These are phyloP conservation scores for Clusia tigrina DNA, from an alignment of 2,888 invertebrate species.

Conservation along the genomic window DNA sequence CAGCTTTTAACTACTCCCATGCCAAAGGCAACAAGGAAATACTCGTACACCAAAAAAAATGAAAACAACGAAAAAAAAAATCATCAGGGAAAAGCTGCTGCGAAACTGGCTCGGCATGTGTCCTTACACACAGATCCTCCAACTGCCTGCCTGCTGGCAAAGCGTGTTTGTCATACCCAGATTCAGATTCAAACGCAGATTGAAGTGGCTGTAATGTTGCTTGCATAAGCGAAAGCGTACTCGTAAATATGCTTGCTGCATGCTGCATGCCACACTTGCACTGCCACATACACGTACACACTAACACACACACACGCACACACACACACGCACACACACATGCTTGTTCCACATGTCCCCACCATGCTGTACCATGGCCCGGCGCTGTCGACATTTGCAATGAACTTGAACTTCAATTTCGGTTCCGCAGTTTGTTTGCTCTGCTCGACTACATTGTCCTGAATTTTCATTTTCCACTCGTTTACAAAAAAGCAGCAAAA, in stretches of 20 bases:
- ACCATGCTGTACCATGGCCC: not conserved
- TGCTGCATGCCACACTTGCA: not conserved
- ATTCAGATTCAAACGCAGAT: not conserved
- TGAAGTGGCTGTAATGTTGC: not conserved
- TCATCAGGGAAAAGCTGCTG: too few species aligned
- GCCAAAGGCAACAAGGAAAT: not conserved
- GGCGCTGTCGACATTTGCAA: not conserved
- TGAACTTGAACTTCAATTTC: constrained; percentile 19
- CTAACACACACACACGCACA: not conserved
- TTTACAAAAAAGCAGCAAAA: not conserved
- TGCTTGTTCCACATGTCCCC: too few species aligned
- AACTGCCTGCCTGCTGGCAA: not conserved
- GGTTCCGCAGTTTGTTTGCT: not conserved
- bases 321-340: too few species aligned
- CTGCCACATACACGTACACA: not conserved
- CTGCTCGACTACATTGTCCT: not conserved
- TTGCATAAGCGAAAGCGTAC: constrained; percentile 8
- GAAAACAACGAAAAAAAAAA: too few species aligned
- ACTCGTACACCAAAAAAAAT: not conserved
- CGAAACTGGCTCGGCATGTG: too few species aligned
- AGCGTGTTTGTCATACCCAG: not conserved
- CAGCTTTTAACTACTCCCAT: not conserved
- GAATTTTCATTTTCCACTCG: constrained; percentile 17
- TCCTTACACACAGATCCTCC: not conserved
- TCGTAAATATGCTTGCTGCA: not conserved